Evolutionary conservation across 1,140 invertebrate genomes (phyloP).

Genomic region (Meteorus sp.): DNA sequence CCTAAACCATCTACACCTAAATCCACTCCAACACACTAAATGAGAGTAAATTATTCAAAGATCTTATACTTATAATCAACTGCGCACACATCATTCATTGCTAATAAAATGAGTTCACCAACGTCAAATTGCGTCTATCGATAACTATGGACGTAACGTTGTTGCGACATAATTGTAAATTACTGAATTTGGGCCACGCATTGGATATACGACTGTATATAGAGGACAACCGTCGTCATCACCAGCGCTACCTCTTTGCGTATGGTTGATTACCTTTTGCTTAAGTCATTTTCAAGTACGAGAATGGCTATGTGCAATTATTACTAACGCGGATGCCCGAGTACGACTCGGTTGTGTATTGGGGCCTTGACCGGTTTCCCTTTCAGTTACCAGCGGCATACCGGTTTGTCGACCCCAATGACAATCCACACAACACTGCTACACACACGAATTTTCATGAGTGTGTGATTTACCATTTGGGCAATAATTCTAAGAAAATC

Average conservation of each 20-base stretch:
- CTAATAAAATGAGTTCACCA: constrained; percentile 16
- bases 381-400: constrained; percentile 36
- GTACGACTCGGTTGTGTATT: constrained; percentile 51
- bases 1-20: no score
- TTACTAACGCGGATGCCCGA: constrained; percentile 57
- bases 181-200: constrained; percentile 53
- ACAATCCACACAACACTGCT: constrained; percentile 7
- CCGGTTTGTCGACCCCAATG: constrained; percentile 20
- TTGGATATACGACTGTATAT: constrained; percentile 18
- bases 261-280: constrained; percentile 8
- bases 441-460: background rate
- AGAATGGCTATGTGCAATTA: constrained; percentile 49
- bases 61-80: background rate
- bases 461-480: background rate
- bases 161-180: constrained; percentile 52
- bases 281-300: constrained; percentile 42
- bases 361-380: constrained; percentile 57
- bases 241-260: no score
- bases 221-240: background rate
- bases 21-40: no score
- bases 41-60: no score
- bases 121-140: constrained; percentile 28
- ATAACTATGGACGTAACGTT: constrained; percentile 22
- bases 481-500: no score
- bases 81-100: background rate